Conservation (phyloP, 2,113 vertebrate species). For the Hassar affinis region DNA sequence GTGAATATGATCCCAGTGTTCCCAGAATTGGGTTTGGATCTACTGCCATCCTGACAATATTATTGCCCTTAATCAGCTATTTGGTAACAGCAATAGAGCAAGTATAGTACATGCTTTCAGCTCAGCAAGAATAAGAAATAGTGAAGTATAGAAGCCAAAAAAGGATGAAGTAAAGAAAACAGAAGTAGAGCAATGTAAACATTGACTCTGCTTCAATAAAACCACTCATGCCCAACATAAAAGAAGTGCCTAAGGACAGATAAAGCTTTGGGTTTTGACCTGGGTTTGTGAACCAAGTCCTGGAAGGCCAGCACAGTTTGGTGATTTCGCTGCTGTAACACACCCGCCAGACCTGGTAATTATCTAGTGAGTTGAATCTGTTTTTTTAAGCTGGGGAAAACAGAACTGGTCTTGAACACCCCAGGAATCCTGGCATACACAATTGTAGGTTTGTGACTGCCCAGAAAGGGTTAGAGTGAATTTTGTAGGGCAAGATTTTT, state of each 20-base stretch:
- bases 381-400: background rate
- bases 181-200: constrained; percentile 30
- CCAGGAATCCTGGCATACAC: background rate
- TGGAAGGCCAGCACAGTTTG: constrained; percentile 2
- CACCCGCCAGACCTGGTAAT: constrained; percentile 13
- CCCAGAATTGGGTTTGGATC: background rate
- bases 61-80: background rate
- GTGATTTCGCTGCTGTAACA: constrained; percentile 10
- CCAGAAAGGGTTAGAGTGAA: background rate
- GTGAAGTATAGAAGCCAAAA: constrained; percentile 58
- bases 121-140: constrained; percentile 30
- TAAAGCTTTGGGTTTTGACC: constrained; percentile 6
- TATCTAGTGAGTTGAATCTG: constrained; percentile 2
- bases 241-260: background rate
- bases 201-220: background rate
- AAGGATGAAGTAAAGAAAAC: constrained; percentile 51
- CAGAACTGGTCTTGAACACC: background rate
- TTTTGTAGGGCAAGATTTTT: background rate
- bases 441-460: background rate
- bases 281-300: background rate
- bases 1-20: background rate
- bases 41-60: background rate
- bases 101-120: background rate
- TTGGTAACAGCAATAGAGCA: background rate
- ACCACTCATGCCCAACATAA: background rate